Conservation (phyloP, 2,888 invertebrate species). For the Phorcus lineatus region DNA sequence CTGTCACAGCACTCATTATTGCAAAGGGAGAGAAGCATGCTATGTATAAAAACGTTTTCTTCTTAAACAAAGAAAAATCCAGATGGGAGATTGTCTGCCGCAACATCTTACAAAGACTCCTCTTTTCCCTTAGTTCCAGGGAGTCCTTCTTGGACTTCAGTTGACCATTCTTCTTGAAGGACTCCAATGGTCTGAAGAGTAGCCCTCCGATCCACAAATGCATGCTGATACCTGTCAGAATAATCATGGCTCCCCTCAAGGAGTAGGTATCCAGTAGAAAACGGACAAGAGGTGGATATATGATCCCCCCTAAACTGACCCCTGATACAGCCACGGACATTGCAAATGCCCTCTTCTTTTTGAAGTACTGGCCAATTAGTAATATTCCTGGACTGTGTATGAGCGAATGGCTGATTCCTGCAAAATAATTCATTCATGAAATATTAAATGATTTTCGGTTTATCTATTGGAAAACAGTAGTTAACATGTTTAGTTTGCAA, state of each 20-base stretch:
- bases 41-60: not conserved
- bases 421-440: not conserved
- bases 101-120: not conserved
- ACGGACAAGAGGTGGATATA: conserved; percentile 26
- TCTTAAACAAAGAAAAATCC: not conserved
- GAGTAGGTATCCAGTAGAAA: conserved; percentile 25
- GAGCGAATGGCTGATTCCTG: conserved; percentile 31
- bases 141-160: not conserved
- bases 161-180: not conserved
- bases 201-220: not conserved
- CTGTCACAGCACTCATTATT: not conserved
- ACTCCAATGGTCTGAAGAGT: conserved; percentile 4
- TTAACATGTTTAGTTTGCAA: no score
- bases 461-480: no score
- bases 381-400: conserved; percentile 22
- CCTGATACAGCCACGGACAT: conserved; percentile 29
- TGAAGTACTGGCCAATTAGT: conserved; percentile 29
- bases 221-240: conserved; percentile 14
- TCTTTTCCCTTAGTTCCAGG: not conserved
- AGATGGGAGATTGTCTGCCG: not conserved
- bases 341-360: conserved; percentile 26
- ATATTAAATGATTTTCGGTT: no score
- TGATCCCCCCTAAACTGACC: conserved; percentile 27
- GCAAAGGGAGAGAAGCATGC: not conserved
- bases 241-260: conserved; percentile 26